Percentiles rank a stretch among this genome's conserved stretches.
Evolutionary conservation across 2,113 vertebrate genomes (phyloP).

Genomic region (Hystrix cristata): DNA sequence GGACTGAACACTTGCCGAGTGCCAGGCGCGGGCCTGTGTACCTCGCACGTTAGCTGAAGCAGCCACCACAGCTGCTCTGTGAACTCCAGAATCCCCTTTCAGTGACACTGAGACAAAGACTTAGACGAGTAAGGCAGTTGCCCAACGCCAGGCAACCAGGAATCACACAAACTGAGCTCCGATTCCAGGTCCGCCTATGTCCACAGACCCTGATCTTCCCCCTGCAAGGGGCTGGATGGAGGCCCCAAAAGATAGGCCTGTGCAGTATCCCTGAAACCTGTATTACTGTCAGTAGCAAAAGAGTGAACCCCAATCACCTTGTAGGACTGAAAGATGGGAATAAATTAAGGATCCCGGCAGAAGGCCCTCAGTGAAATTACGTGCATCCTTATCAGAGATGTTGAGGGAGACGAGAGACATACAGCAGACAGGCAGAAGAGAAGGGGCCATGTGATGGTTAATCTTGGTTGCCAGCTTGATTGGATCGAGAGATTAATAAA

Average conservation of each 20-base stretch:
- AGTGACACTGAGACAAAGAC: neutral
- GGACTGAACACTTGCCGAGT: neutral
- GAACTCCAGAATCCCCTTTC: neutral
- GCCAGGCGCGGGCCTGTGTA: rapidly evolving
- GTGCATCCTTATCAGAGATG: neutral
- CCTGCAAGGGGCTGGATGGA: neutral
- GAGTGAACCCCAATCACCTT: neutral
- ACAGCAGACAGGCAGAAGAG: neutral
- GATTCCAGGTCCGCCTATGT: neutral
- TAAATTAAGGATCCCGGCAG: neutral
- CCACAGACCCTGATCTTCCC: neutral
- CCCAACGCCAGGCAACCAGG: neutral
- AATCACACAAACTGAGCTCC: neutral
- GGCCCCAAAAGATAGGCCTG: neutral
- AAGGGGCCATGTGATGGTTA: neutral
- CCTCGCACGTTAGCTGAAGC: neutral
- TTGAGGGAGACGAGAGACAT: neutral
- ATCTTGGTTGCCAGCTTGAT: too few relatives aligned
- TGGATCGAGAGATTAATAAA: too few relatives aligned
- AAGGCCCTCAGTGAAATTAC: neutral
- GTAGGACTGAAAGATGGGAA: neutral
- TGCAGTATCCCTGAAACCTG: neutral
- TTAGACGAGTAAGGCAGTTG: neutral
- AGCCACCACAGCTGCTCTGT: neutral
- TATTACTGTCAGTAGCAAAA: neutral